Evolutionary conservation across 2,888 invertebrate genomes (phyloP).

Genomic region (Spicauda simplicius): DNA sequence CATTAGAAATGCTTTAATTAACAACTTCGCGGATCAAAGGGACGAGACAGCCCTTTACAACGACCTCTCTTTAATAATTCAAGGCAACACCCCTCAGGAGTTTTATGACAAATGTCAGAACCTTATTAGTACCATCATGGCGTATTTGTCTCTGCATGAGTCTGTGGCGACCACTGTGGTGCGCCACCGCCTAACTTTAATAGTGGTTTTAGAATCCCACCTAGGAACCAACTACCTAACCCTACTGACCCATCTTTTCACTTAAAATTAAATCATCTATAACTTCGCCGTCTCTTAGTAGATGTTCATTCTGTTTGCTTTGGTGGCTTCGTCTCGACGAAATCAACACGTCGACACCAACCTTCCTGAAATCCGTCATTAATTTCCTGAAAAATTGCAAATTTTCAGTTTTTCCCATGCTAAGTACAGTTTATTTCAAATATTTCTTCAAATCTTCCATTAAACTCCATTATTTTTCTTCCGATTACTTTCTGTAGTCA

Average conservation of each 20-base stretch:
- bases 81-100: slow-evolving; percentile 43
- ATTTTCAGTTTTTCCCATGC: too few relatives aligned
- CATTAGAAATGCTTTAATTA: slow-evolving; percentile 42
- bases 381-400: too few relatives aligned
- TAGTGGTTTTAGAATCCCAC: background rate
- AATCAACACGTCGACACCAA: too few relatives aligned
- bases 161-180: slow-evolving; percentile 33
- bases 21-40: slow-evolving; percentile 42
- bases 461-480: too few relatives aligned
- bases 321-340: too few relatives aligned
- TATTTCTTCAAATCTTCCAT: too few relatives aligned
- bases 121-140: slow-evolving; percentile 35
- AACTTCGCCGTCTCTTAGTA: too few relatives aligned
- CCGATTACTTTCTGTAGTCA: too few relatives aligned
- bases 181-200: slow-evolving; percentile 6
- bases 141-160: slow-evolving; percentile 41
- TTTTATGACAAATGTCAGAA: slow-evolving; percentile 45
- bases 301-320: too few relatives aligned
- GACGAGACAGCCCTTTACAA: slow-evolving; percentile 46
- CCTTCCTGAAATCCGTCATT: too few relatives aligned
- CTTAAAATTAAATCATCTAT: too few relatives aligned
- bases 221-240: background rate
- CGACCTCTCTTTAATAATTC: slow-evolving; percentile 41
- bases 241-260: background rate
- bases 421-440: too few relatives aligned